Percentiles rank a stretch among this genome's conserved stretches.
Conservation (phyloP, 1,140 invertebrate genomes). For the Phymastichus coffea region DNA sequence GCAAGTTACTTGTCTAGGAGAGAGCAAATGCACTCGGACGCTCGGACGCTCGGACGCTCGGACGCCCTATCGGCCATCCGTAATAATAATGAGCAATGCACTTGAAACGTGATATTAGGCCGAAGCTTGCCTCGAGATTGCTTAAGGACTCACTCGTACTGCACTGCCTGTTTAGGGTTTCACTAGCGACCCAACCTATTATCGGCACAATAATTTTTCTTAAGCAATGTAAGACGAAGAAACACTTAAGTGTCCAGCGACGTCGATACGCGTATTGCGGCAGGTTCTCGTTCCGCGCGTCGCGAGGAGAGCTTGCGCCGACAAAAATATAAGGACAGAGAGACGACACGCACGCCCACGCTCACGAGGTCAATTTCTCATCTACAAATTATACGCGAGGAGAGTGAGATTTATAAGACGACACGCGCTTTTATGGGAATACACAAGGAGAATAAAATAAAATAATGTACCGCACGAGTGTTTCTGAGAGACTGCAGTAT, state of each 20-base stretch:
- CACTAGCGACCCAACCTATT: slow-evolving; percentile 57
- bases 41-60: no score
- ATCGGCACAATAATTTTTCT: slow-evolving; percentile 60
- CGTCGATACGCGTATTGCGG: no score
- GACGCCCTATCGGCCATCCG: no score
- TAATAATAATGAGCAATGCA: slow-evolving; percentile 54
- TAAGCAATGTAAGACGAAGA: slow-evolving; percentile 50
- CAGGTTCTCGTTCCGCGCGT: no score
- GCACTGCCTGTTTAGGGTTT: slow-evolving; percentile 60
- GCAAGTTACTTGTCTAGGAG: no score
- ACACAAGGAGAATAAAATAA: no score
- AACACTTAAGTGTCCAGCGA: slow-evolving; percentile 24
- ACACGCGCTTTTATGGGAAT: no score
- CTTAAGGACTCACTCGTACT: slow-evolving; percentile 57
- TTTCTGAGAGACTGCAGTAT: no score
- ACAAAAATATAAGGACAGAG: background rate
- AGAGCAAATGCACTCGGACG: no score
- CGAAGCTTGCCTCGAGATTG: slow-evolving; percentile 59
- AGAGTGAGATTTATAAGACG: slow-evolving; percentile 8
- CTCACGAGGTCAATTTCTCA: slow-evolving; percentile 25
- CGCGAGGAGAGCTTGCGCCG: no score
- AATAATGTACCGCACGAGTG: no score
- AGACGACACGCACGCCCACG: no score
- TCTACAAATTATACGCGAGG: slow-evolving; percentile 11
- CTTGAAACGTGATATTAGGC: slow-evolving; percentile 59